phyloP scores from a whole-genome alignment of 2,888 invertebrate species.

The Brachyptera risi region DNA sequence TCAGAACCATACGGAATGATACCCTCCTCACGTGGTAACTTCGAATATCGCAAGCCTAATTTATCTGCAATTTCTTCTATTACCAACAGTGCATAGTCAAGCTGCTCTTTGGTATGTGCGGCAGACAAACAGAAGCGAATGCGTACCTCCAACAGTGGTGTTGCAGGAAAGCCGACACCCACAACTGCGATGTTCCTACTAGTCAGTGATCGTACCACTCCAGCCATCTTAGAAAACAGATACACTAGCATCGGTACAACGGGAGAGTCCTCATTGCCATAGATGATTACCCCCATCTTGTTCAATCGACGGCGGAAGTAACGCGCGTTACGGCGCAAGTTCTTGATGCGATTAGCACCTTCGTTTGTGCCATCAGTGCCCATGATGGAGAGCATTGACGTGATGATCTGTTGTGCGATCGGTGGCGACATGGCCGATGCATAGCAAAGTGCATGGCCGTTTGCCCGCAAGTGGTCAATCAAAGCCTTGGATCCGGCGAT shows the following conservation, averaged over 20 bases:
- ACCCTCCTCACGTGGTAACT: not conserved
- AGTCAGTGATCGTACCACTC: constrained; percentile 80
- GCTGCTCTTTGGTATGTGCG: constrained; percentile 89
- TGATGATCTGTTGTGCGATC: constrained; percentile 84
- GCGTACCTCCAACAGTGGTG: constrained; percentile 87
- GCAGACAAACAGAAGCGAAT: constrained; percentile 95
- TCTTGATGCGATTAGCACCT: constrained; percentile 60
- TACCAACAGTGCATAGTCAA: constrained; percentile 60
- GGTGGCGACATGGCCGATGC: constrained; percentile 87
- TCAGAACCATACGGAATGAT: not conserved
- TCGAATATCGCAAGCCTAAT: not conserved
- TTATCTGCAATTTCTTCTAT: not conserved
- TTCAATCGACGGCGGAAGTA: constrained; percentile 76
- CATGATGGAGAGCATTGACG: constrained; percentile 83
- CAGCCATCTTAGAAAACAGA: constrained; percentile 93
- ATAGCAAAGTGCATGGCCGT: constrained; percentile 83
- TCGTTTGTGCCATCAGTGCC: constrained; percentile 73
- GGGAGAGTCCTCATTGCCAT: constrained; percentile 92
- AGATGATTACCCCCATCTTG: constrained; percentile 86
- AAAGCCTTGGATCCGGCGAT: constrained; percentile 82
- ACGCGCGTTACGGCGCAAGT: constrained; percentile 73
- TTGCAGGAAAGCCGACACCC: constrained; percentile 97
- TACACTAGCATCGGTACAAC: constrained; percentile 95
- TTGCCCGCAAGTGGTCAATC: constrained; percentile 51
- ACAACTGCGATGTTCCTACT: constrained; percentile 83